Conservation (phyloP, 2,113 vertebrate genomes). For the Oreocharis arfaki region DNA sequence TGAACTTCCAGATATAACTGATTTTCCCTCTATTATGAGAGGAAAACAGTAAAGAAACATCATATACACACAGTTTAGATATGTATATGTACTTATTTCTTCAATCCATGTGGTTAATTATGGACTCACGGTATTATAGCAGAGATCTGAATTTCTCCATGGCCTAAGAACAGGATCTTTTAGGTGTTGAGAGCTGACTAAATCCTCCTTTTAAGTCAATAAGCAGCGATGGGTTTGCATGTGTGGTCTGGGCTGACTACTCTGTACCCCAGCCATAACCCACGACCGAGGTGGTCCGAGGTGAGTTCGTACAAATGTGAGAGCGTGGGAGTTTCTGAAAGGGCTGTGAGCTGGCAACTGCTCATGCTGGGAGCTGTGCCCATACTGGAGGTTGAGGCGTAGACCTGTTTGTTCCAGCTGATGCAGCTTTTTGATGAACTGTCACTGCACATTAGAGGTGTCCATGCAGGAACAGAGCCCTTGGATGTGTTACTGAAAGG, state of each 20-base stretch:
- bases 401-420: background rate
- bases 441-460: background rate
- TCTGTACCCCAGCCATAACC: background rate
- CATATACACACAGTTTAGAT: background rate
- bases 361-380: background rate
- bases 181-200: background rate
- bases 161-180: background rate
- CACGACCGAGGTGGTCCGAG: background rate
- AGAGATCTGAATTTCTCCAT: background rate
- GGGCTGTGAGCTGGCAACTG: background rate
- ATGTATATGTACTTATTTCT: background rate
- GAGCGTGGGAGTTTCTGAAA: background rate
- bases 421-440: background rate
- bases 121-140: background rate
- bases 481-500: background rate
- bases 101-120: background rate
- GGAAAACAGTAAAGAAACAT: background rate
- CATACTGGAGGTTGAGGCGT: fast-evolving
- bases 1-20: background rate
- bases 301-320: background rate
- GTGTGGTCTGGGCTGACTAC: background rate
- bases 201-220: background rate
- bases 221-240: background rate
- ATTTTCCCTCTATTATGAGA: background rate
- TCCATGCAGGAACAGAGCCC: background rate